Percentiles rank a stretch among this genome's conserved stretches.
Conservation (phyloP, 2,113 vertebrate species). For the Platysternon megacephalum region DNA sequence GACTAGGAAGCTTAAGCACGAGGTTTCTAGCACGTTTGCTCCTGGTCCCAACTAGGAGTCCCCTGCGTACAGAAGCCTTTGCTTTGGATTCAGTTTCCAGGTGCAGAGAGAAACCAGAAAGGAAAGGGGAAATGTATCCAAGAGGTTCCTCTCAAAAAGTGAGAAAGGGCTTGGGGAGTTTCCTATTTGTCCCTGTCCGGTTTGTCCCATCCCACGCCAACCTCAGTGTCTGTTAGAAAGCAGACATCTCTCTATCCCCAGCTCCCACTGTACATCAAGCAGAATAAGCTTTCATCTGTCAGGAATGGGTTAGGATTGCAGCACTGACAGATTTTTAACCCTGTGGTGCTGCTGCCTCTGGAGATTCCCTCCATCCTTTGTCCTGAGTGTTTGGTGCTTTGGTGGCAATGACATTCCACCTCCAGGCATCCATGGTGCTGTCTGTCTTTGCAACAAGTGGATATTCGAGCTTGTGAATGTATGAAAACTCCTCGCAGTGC, state of each 20-base stretch:
- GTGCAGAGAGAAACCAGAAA: neutral
- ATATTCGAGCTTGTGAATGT: neutral
- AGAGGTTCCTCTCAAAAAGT: neutral
- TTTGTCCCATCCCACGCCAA: neutral
- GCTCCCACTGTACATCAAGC: neutral
- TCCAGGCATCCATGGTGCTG: rapidly evolving
- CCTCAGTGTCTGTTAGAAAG: neutral
- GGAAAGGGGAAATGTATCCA: neutral
- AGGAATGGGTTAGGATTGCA: rapidly evolving
- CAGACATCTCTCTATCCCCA: neutral
- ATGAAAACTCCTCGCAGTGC: neutral
- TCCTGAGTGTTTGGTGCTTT: rapidly evolving
- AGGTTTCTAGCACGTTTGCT: neutral
- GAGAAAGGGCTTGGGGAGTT: neutral
- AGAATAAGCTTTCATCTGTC: neutral
- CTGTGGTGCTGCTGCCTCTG: rapidly evolving
- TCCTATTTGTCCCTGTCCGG: neutral
- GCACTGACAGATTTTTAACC: rapidly evolving
- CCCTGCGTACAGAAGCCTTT: rapidly evolving
- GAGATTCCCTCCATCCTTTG: neutral
- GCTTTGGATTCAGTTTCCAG: neutral
- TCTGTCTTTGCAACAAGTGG: neutral
- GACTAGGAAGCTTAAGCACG: neutral
- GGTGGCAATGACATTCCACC: rapidly evolving
- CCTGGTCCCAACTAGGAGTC: neutral